Conservation (phyloP, 2,113 vertebrate species). For the Engystomops pustulosus region DNA sequence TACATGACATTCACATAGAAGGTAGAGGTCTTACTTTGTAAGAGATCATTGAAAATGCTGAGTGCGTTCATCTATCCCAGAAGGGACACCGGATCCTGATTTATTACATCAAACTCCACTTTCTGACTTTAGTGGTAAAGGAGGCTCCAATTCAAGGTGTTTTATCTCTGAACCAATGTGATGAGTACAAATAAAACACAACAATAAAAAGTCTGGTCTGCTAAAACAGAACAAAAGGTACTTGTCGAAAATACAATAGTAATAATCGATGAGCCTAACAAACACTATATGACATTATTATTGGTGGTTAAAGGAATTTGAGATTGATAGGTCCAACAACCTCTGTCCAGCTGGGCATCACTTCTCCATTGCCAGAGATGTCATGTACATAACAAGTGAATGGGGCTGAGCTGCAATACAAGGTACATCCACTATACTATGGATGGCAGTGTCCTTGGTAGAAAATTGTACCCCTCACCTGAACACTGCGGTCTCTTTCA, state of each 20-base stretch:
- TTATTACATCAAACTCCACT: background rate
- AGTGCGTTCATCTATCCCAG: constrained; percentile 7
- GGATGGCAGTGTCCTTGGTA: too few species aligned
- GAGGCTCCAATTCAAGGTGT: background rate
- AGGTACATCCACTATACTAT: too few species aligned
- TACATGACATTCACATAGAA: constrained; percentile 22
- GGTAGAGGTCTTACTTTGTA: constrained; percentile 19
- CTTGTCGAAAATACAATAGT: background rate
- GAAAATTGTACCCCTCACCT: too few species aligned
- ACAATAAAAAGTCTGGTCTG: background rate
- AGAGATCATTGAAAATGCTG: constrained; percentile 7
- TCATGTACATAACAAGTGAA: too few species aligned
- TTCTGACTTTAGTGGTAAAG: background rate
- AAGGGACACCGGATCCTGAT: background rate
- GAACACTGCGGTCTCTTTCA: too few species aligned
- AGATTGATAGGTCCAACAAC: too few species aligned
- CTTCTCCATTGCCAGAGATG: too few species aligned
- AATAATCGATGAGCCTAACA: background rate
- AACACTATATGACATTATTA: too few species aligned
- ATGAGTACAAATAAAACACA: background rate
- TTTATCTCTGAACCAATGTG: background rate
- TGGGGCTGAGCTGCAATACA: too few species aligned
- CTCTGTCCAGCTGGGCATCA: too few species aligned
- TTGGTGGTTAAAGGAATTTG: too few species aligned
- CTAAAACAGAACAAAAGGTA: background rate